phyloP scores from a whole-genome alignment of 2,888 invertebrate genomes.

The Drosophila leonis region DNA sequence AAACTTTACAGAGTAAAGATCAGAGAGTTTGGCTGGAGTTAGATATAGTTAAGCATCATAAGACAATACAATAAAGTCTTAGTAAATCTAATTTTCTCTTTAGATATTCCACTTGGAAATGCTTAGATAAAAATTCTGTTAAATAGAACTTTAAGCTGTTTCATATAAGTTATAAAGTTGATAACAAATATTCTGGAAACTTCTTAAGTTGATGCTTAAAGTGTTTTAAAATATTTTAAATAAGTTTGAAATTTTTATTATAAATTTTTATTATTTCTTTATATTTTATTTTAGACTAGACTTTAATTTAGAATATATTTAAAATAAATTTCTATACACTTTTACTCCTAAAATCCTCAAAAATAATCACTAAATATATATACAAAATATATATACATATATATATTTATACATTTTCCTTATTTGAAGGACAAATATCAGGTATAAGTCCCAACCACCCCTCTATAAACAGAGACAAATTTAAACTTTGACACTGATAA shows the following conservation, averaged over 20 bases:
- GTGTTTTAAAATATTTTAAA: no score
- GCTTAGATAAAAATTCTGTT: not conserved
- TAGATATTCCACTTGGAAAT: not conserved
- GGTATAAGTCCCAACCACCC: slow-evolving; percentile 17
- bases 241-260: no score
- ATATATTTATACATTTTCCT: not conserved
- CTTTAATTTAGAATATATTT: no score
- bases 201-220: not conserved
- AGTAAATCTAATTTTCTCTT: not conserved
- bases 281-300: not conserved
- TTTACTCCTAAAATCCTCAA: no score
- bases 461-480: slow-evolving; percentile 29
- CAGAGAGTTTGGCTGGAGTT: not conserved
- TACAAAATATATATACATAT: not conserved
- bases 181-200: not conserved
- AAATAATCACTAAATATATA: no score
- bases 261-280: no score
- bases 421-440: slow-evolving; percentile 27
- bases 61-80: not conserved
- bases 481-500: slow-evolving; percentile 65
- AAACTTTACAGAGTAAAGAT: not conserved
- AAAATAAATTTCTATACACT: not conserved
- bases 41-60: not conserved
- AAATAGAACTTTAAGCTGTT: no score
- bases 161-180: no score